Evolutionary conservation across 1,140 invertebrate genomes (phyloP), one percentile per base, ranked within the genome.

Genomic region (Homalodisca vitripennis): DNA sequence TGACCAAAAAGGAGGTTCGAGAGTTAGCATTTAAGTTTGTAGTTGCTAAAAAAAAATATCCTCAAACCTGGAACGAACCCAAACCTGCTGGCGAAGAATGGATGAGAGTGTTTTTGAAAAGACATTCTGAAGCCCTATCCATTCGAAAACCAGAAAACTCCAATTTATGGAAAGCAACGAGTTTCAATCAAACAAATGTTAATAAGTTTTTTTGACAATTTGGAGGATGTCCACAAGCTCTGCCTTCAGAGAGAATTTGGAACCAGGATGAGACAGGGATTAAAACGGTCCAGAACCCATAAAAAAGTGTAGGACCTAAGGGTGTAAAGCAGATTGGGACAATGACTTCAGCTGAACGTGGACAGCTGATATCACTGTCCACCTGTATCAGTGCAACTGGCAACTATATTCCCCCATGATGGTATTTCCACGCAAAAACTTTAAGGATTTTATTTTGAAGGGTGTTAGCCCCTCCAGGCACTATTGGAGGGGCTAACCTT

Each of bases 211-310:
- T 63, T 65, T 65, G 30, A 65, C 31, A 65, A 65, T 34, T 65
- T n/a, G 30, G 63, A 65, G 34, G 34, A n/a, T 14, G 63, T n/a
- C 20, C 63, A 34, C 34, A 77, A 60, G 76, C 79, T 41, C 80
- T 80, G 74, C 30, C 70, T 32, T 67, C 76, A 6, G 14, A 73
- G 48, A 48, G 76, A 67, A 78, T 82, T 41, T 80, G 68, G 63
- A 84, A 83, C 69, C 66, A 77, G 20, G 79, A 82, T 72, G 78
- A 82, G 73, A 82, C 75, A 6, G 80, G 77, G 46, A 70, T 81
- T n/a, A 80, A 76, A 29, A 82, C 82, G n/a, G 81, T 83, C 32
- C 75, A 78, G 13, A 77, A 78, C 69, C 71, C 76, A 32, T 76
- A 75, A 17, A 80, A 79, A 74, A 74, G 82, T 57, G 73, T 82